Base-by-base conservation (phyloP, 2,113 vertebrate species). In the Nyctibius bracteatus region DNA sequence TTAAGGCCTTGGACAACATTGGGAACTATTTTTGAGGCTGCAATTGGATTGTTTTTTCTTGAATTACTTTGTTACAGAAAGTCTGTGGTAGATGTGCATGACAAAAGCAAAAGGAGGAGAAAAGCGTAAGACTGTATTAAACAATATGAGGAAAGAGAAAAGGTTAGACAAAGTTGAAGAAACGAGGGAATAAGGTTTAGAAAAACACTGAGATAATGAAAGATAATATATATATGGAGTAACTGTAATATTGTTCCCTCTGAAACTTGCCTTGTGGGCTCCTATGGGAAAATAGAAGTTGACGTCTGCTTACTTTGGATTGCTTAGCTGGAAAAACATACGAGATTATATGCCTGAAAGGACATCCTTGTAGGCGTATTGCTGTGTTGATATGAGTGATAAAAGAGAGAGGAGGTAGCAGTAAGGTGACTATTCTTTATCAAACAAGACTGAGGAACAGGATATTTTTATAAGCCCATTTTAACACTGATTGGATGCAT, bases 151-250 rank as follows among this genome's bases (percentile, higher is more conserved):
- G 92, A 92, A 97, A 91, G 81, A 92, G 52, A 81, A 90, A 77
- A 79, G 86, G 89, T 96, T 90, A 88, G 46, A 49, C 58, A 83
- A 92, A 96, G 94, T 94, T 97, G 71, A 95, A 90, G 55, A 78
- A 95, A 85, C 82, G 65, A 92, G 65, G 66, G 81, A 51, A 88
- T 84, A 79, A 3, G 9, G 33, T 62, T 97, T 90, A 86, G 84
- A 80, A 95, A 96, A 96, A 94, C 86, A 95, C 27, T 59, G 87
- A 93, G 93, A 95, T 94, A 96, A 91, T 68, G 79, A 68, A 91
- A 95, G 91, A 92, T 90, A 96, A 88, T 88, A 78, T 90, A 91
- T 92, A 96, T 72, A 85, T 96, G 94, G 90, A 94, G 75, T 95
- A 96, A 96, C 77, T 94, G 80, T 41, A 75, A 90, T 81, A 81